Evolutionary conservation across 2,888 invertebrate species (phyloP), one percentile per base, ranked within the genome.

Genomic region (Stenoptilia bipunctidactyla): DNA sequence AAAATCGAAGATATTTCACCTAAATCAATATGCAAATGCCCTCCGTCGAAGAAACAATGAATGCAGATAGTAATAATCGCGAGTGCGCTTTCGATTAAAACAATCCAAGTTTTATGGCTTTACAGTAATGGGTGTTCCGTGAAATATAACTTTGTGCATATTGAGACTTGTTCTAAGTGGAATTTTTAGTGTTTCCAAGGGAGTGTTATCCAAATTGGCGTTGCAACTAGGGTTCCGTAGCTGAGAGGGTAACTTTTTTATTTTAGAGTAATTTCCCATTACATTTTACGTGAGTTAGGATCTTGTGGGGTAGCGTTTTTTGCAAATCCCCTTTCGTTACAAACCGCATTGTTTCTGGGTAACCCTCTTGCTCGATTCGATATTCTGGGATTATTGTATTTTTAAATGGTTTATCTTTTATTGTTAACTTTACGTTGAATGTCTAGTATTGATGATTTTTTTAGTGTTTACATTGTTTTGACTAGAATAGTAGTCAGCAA

Each of bases 191-290:
- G 66, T 66, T 59, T 57, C 59, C 67, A 45, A 58, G 73, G 70
- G 73, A 68, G 67, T 64, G 65, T 72, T 72, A 74, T 66, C 72
- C 73, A 74, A 76, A 75, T 75, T 73, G 70, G 70, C 70, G 73
- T 64, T 69, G 72, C 74, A 62, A 63, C 68, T 62, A 64, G 74
- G 75, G 70, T 66, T 62, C 62, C 58, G 52, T 46, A 45, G 44
- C 50, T 53, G 56, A 47, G 60, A 60, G 70, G 71, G 69, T 64
- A 64, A 55, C 58, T 64, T 70, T 73, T 75, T 73, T 74, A 74
- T 75, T 75, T 75, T 76, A 75, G 66, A 75, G 75, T 75, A 75
- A 75, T 76, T 75, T 75, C 68, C 70, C 71, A 75, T 76, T 75
- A 74, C 75, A 67, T 71, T 71, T 70, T 75, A 71, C 73, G 73